Evolutionary conservation across 2,113 vertebrate species (phyloP).

Genomic region (Gobio gobio): DNA sequence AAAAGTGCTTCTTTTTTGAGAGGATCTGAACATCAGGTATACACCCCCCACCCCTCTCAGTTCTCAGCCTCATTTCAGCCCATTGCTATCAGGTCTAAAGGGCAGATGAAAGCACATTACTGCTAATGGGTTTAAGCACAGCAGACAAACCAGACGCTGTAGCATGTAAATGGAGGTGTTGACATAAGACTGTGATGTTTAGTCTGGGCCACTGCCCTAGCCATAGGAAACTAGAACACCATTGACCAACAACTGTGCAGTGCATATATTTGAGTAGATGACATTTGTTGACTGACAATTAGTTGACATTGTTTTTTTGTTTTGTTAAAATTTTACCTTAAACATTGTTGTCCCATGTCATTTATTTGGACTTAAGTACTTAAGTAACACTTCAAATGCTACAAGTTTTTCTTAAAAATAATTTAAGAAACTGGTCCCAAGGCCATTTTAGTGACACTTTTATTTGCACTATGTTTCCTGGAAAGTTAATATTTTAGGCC

Average conservation of each 20-base stretch:
- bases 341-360: background rate
- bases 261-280: background rate
- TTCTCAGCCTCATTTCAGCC: background rate
- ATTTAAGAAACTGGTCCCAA: background rate
- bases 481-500: background rate
- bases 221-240: background rate
- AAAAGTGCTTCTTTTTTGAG: background rate
- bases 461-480: too few relatives aligned
- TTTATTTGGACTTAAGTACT: background rate
- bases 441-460: too few relatives aligned
- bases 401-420: background rate
- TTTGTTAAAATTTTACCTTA: background rate
- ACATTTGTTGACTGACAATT: background rate
- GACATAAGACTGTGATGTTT: background rate
- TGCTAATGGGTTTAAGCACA: conserved; percentile 22
- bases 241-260: background rate
- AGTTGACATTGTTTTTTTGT: background rate
- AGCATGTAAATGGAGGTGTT: conserved; percentile 3
- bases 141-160: background rate
- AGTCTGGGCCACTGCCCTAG: background rate
- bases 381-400: background rate
- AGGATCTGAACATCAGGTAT: background rate
- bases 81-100: conserved; percentile 9
- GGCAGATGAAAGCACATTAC: conserved; percentile 4
- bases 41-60: background rate